Evolutionary conservation across 2,888 invertebrate genomes (phyloP).

Genomic region (Cotesia congregata): DNA sequence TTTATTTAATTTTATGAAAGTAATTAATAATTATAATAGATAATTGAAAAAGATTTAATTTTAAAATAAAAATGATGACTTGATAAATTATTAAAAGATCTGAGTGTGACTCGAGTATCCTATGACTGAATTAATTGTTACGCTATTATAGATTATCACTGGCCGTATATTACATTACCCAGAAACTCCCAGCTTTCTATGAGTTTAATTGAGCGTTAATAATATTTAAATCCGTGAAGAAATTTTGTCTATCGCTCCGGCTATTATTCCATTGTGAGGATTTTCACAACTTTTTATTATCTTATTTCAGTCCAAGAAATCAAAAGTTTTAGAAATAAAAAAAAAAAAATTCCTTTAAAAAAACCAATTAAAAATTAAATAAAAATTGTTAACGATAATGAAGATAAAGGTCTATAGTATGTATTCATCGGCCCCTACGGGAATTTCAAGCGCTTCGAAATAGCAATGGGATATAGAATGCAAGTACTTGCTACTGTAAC

Average conservation of each 20-base stretch:
- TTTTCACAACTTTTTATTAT: conserved; percentile 9
- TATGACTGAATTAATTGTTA: conserved; percentile 56
- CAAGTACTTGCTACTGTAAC: conserved; percentile 5
- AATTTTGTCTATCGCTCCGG: conserved; percentile 45
- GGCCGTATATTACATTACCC: conserved; percentile 30
- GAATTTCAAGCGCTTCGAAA: conserved; percentile 4
- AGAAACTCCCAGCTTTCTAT: conserved; percentile 51
- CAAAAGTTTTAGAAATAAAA: background rate
- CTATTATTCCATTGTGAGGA: conserved; percentile 52
- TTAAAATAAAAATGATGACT: background rate
- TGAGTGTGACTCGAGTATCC: conserved; percentile 32
- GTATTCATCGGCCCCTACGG: background rate
- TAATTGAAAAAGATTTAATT: background rate
- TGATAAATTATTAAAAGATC: conserved; percentile 24
- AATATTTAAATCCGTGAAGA: conserved; percentile 58
- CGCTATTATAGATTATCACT: conserved; percentile 51
- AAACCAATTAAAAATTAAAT: background rate
- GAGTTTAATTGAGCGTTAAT: conserved; percentile 66
- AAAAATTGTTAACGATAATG: background rate
- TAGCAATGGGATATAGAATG: background rate
- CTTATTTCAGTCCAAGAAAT: background rate
- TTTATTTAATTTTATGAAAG: background rate
- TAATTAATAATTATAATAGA: background rate
- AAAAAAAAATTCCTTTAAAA: background rate
- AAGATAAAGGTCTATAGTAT: background rate